These are phyloP conservation scores for Rhynchopsitta pachyrhyncha DNA, from an alignment of 2,113 vertebrate species.

Conservation along the genomic window DNA sequence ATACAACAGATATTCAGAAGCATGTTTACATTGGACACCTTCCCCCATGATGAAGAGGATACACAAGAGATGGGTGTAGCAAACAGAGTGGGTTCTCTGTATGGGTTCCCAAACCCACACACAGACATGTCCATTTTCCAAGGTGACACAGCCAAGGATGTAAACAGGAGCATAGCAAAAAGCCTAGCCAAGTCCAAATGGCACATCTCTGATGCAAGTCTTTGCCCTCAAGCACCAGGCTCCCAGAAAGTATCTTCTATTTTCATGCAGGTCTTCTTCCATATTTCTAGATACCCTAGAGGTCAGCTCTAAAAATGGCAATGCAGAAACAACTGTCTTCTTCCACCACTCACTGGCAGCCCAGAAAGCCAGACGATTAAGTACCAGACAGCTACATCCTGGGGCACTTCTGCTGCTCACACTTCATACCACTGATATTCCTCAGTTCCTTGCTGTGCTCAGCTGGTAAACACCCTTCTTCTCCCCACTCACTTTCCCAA, in stretches of 20 bases:
- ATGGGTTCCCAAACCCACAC: neutral
- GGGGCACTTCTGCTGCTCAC: neutral
- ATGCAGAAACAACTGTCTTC: neutral
- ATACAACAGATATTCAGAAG: neutral
- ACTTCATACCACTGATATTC: neutral
- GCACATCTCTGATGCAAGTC: neutral
- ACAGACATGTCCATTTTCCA: neutral
- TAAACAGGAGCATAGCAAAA: neutral
- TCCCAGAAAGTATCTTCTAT: neutral
- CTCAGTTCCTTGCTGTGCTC: neutral
- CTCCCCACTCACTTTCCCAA: neutral
- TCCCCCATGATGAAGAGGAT: neutral
- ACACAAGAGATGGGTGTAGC: neutral
- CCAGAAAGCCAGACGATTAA: neutral
- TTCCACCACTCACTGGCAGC: neutral
- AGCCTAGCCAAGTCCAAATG: neutral
- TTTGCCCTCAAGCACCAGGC: neutral
- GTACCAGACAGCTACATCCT: neutral
- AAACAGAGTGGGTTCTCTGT: neutral
- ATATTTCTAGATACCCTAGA: neutral
- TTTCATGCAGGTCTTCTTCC: neutral
- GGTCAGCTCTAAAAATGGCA: neutral
- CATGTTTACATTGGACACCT: neutral
- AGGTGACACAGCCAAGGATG: neutral
- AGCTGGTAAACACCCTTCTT: neutral